phyloP scores from a whole-genome alignment of 2,797 vertebrate species.

The Trematomus bernacchii region DNA sequence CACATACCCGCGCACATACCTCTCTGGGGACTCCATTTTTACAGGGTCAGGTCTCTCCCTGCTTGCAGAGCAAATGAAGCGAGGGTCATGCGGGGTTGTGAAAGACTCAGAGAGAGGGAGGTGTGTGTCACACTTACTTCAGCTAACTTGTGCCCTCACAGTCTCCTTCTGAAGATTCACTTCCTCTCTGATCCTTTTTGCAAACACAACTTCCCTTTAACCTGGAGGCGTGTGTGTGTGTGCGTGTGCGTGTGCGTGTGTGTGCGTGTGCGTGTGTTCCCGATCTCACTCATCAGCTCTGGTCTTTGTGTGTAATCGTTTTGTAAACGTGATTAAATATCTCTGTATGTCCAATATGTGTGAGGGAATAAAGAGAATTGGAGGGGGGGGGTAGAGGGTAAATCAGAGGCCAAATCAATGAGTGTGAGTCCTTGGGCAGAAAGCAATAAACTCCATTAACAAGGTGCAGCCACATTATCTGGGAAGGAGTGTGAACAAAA shows the following conservation, averaged over 20 bases:
- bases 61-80: slow-evolving; percentile 68
- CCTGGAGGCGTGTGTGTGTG: slow-evolving; percentile 38
- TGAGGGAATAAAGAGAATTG: slow-evolving; percentile 20
- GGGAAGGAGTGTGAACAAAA: slow-evolving; percentile 19
- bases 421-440: slow-evolving; percentile 70
- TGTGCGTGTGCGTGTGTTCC: not conserved
- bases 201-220: slow-evolving; percentile 62
- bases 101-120: slow-evolving; percentile 46
- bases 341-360: slow-evolving; percentile 51
- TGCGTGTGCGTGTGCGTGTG: slow-evolving; percentile 5
- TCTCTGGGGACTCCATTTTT: slow-evolving; percentile 62
- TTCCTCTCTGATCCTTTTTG: slow-evolving; percentile 43
- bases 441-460: slow-evolving; percentile 81
- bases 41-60: slow-evolving; percentile 66
- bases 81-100: slow-evolving; percentile 65
- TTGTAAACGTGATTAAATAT: slow-evolving; percentile 54
- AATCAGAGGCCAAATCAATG: slow-evolving; percentile 74
- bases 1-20: slow-evolving; percentile 31
- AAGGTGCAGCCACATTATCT: slow-evolving; percentile 73
- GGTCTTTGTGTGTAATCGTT: slow-evolving; percentile 51
- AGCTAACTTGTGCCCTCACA: slow-evolving; percentile 47
- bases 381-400: slow-evolving; percentile 51
- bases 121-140: slow-evolving; percentile 37
- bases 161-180: slow-evolving; percentile 60
- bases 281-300: slow-evolving; percentile 32